Evolutionary conservation across 2,888 invertebrate genomes (phyloP).

Genomic region (Acronicta aceris): DNA sequence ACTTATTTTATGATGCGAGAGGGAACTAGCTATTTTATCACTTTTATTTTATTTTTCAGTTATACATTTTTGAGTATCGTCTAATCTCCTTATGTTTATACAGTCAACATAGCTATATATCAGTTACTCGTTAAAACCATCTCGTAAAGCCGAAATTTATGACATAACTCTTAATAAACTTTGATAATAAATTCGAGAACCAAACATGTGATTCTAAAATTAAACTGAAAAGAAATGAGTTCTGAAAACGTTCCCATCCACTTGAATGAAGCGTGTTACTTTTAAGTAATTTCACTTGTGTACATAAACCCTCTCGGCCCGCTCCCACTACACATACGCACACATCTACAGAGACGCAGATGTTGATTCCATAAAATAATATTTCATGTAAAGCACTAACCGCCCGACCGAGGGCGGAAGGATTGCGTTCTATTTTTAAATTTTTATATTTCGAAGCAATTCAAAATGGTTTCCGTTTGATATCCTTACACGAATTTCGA

Average conservation of each 20-base stretch:
- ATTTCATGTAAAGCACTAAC: constrained; percentile 89
- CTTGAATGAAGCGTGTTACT: constrained; percentile 80
- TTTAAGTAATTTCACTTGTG: constrained; percentile 86
- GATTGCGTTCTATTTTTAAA: constrained; percentile 88
- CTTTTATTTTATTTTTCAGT: constrained; percentile 39
- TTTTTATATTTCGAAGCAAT: constrained; percentile 86
- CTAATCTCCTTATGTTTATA: constrained; percentile 49
- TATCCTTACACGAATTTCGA: constrained; percentile 51
- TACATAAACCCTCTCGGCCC: constrained; percentile 81
- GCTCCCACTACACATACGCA: constrained; percentile 74
- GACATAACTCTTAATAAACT: constrained; percentile 60
- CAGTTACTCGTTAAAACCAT: constrained; percentile 53
- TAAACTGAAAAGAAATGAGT: constrained; percentile 72
- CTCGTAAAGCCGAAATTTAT: constrained; percentile 57
- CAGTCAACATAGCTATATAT: constrained; percentile 45
- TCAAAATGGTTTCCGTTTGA: constrained; percentile 71
- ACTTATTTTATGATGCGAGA: constrained; percentile 76
- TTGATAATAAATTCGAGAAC: constrained; percentile 54
- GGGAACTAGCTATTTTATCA: constrained; percentile 63
- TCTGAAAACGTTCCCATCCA: constrained; percentile 81
- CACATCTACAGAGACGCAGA: constrained; percentile 80
- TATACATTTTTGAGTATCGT: constrained; percentile 34
- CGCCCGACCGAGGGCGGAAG: constrained; percentile 87
- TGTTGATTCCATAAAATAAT: constrained; percentile 89
- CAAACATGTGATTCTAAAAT: constrained; percentile 64